These are phyloP conservation scores for Pao palembangensis DNA, from an alignment of 2,113 vertebrate genomes.

Conservation along the genomic window DNA sequence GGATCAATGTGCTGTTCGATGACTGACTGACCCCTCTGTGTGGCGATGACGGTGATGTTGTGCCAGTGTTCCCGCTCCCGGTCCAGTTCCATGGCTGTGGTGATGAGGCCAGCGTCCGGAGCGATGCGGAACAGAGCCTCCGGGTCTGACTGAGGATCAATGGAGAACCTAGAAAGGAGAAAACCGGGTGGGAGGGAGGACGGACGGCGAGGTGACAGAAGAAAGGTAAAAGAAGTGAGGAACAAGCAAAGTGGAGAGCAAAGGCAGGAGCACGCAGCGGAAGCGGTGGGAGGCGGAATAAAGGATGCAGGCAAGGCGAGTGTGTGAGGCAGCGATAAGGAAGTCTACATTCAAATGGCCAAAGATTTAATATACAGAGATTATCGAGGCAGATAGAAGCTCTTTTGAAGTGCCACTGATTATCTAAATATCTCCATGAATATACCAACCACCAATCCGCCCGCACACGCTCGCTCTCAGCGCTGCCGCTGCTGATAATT, in stretches of 20 bases:
- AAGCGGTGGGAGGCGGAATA: conserved; percentile 15
- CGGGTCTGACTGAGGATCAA: conserved; percentile 84
- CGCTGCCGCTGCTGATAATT: conserved; percentile 44
- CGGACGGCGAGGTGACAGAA: background rate
- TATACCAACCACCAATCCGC: conserved; percentile 38
- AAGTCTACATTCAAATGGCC: conserved; percentile 56
- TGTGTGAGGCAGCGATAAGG: conserved; percentile 60
- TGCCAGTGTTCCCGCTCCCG: conserved; percentile 84
- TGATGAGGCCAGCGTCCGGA: conserved; percentile 83
- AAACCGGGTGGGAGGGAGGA: background rate
- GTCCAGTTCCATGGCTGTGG: conserved; percentile 81
- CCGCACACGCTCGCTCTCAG: conserved; percentile 15
- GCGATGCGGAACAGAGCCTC: conserved; percentile 84
- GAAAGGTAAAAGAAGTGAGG: background rate
- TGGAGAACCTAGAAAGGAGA: conserved; percentile 77
- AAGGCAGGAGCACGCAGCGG: conserved; percentile 6
- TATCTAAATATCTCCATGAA: conserved; percentile 66
- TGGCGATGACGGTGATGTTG: conserved; percentile 85
- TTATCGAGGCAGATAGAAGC: conserved; percentile 61
- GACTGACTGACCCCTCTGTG: conserved; percentile 80
- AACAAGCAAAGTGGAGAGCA: conserved; percentile 2
- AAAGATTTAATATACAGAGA: conserved; percentile 69
- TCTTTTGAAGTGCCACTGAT: conserved; percentile 65
- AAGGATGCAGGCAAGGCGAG: conserved; percentile 44
- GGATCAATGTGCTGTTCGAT: conserved; percentile 2